These are phyloP conservation scores for Hymenopus coronatus DNA, from an alignment of 2,888 invertebrate genomes.

Conservation along the genomic window DNA sequence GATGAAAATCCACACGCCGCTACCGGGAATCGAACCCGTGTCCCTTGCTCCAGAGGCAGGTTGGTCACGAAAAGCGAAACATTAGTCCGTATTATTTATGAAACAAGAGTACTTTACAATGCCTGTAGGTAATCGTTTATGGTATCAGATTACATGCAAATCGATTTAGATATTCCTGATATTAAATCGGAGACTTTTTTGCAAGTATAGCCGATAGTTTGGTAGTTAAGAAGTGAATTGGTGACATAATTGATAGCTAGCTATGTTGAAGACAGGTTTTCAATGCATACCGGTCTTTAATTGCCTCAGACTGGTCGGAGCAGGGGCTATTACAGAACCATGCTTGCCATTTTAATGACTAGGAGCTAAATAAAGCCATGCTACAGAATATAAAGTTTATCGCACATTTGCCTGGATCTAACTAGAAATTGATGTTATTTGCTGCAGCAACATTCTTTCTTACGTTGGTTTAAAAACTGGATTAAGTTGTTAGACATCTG, in stretches of 20 bases:
- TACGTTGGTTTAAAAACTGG: too few species aligned
- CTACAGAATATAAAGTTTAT: not conserved
- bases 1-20: too few species aligned
- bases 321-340: not conserved
- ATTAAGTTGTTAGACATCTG: too few species aligned
- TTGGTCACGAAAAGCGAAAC: too few species aligned
- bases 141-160: not conserved
- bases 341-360: not conserved
- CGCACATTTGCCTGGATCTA: not conserved
- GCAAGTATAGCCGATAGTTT: not conserved
- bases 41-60: too few species aligned
- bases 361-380: not conserved
- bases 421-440: too few species aligned
- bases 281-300: not conserved
- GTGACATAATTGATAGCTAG: not conserved
- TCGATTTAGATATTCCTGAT: not conserved
- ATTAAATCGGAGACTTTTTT: not conserved
- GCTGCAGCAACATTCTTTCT: too few species aligned
- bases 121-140: not conserved
- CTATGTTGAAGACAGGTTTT: not conserved
- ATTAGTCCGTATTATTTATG: not conserved
- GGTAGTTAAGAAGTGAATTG: not conserved
- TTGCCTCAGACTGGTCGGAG: too few species aligned
- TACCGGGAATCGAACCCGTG: too few species aligned
- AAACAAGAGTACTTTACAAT: not conserved